These are phyloP conservation scores for Archilochus colubris DNA, from an alignment of 2,113 vertebrate genomes.

Conservation along the genomic window DNA sequence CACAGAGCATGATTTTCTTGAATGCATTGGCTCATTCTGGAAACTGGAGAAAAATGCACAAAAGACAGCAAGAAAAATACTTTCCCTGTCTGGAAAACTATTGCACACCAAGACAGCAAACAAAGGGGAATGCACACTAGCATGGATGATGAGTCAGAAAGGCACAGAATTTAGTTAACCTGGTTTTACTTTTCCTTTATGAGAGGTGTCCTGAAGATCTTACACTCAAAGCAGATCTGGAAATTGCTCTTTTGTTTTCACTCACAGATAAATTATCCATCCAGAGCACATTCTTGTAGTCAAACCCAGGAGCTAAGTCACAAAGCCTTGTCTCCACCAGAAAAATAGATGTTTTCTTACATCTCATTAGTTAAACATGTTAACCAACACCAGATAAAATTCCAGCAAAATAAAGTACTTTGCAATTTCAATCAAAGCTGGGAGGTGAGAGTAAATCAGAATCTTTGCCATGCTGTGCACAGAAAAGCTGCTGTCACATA, in stretches of 20 bases:
- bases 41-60: background rate
- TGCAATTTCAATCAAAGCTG: background rate
- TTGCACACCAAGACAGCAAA: background rate
- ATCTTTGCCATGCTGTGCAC: accelerated
- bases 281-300: background rate
- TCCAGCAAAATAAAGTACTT: background rate
- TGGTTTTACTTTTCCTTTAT: background rate
- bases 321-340: background rate
- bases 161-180: background rate
- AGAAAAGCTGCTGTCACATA: background rate
- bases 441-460: background rate
- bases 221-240: background rate
- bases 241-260: background rate
- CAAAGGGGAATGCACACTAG: background rate
- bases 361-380: background rate
- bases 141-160: background rate
- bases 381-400: background rate
- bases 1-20: background rate
- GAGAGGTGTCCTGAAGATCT: background rate
- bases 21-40: background rate
- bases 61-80: background rate
- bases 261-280: background rate
- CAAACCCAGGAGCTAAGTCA: background rate
- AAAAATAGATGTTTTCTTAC: background rate
- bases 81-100: background rate